Conservation (phyloP, 2,113 vertebrate genomes). For the Oenanthe oenanthe region DNA sequence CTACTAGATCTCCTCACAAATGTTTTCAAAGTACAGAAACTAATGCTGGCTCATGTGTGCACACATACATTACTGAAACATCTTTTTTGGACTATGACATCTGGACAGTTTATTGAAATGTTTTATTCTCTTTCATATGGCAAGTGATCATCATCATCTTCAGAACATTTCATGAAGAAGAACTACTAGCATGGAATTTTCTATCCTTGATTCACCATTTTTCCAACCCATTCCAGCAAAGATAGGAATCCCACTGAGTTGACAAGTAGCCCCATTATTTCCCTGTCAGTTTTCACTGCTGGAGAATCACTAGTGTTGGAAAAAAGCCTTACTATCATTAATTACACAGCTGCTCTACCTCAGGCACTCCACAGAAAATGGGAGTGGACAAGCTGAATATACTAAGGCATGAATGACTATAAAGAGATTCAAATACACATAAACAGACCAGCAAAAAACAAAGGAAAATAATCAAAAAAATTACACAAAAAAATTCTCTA, state of each 20-base stretch:
- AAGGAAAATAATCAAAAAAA: not conserved
- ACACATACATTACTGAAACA: not conserved
- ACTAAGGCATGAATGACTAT: not conserved
- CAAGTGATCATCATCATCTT: not conserved
- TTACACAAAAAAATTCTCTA: not conserved
- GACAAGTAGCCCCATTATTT: constrained; percentile 46
- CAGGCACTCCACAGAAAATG: not conserved
- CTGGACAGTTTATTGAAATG: not conserved
- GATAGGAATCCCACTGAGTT: constrained; percentile 20
- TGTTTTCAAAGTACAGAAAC: not conserved
- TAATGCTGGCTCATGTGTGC: not conserved
- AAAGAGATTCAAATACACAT: not conserved
- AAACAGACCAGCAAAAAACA: not conserved
- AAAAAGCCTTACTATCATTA: constrained; percentile 23
- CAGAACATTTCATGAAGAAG: not conserved
- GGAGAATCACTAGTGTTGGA: constrained; percentile 5
- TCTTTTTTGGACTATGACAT: not conserved
- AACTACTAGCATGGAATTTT: not conserved
- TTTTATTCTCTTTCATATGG: not conserved
- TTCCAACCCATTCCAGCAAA: not conserved
- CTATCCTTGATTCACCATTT: not conserved
- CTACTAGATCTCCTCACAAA: not conserved
- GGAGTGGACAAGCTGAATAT: not conserved
- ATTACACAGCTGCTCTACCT: constrained; percentile 46
- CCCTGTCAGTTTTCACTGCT: constrained; percentile 32